These are phyloP conservation scores for Hipparchia semele DNA, from an alignment of 2,888 invertebrate species.

Conservation along the genomic window DNA sequence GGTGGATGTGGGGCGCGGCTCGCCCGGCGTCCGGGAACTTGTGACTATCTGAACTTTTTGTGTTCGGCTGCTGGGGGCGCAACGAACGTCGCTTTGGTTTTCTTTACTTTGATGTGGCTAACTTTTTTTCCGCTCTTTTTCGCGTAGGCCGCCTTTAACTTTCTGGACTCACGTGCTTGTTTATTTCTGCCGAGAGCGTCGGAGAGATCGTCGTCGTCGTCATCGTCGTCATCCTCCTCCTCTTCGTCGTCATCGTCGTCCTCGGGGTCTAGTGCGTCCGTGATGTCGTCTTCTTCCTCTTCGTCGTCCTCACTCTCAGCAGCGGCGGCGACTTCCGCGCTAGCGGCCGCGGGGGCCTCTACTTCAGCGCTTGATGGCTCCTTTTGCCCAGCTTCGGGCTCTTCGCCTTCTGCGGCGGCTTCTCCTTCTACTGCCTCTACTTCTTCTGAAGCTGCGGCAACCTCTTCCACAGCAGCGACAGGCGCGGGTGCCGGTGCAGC, in stretches of 20 bases:
- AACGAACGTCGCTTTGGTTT: constrained; percentile 78
- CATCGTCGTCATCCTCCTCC: constrained; percentile 86
- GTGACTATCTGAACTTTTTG: constrained; percentile 83
- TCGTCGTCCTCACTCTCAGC: constrained; percentile 80
- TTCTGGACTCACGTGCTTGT: constrained; percentile 94
- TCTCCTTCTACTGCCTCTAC: constrained; percentile 65
- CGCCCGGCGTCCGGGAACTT: constrained; percentile 59
- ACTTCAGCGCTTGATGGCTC: constrained; percentile 71
- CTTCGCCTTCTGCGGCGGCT: constrained; percentile 69
- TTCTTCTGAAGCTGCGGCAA: constrained; percentile 54
- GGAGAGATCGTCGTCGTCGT: constrained; percentile 85
- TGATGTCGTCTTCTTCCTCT: constrained; percentile 83
- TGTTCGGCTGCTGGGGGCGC: constrained; percentile 75
- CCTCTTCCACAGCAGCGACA: constrained; percentile 61
- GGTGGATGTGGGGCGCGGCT: constrained; percentile 71
- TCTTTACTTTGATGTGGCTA: constrained; percentile 79
- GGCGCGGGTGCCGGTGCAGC: constrained; percentile 56
- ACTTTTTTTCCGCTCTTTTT: constrained; percentile 80
- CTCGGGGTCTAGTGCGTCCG: constrained; percentile 83
- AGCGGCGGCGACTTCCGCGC: constrained; percentile 61
- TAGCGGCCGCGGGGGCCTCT: constrained; percentile 57
- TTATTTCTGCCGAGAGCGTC: constrained; percentile 84
- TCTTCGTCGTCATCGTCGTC: constrained; percentile 87
- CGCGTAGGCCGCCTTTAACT: constrained; percentile 75
- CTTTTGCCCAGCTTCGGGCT: constrained; percentile 68